These are phyloP conservation scores for Eilema griseolum DNA, from an alignment of 2,888 invertebrate species.

Conservation along the genomic window DNA sequence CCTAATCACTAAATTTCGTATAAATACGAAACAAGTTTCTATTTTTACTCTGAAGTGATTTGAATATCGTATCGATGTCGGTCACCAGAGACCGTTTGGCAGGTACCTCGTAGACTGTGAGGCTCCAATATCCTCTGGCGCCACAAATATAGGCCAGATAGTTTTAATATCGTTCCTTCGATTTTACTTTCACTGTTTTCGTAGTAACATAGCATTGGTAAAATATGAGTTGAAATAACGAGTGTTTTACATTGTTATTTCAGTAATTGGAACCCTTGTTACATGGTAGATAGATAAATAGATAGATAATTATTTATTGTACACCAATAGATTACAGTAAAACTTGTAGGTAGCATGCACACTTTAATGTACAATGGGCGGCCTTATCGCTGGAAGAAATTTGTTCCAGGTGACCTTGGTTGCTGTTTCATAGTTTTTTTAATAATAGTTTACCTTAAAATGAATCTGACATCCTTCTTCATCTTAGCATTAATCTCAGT, in stretches of 20 bases:
- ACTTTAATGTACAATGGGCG: no score
- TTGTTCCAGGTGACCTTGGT: no score
- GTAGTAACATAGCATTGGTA: not conserved
- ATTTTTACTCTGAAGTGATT: not conserved
- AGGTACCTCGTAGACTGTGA: conserved; percentile 12
- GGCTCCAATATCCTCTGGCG: conserved; percentile 5
- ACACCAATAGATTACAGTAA: no score
- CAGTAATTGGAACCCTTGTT: not conserved
- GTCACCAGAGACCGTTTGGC: conserved; percentile 8
- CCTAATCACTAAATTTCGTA: not conserved
- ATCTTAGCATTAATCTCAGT: no score
- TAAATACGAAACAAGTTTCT: not conserved
- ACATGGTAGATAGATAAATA: no score
- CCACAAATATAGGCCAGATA: conserved; percentile 1
- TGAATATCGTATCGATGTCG: conserved; percentile 6
- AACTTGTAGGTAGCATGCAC: no score
- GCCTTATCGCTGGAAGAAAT: no score
- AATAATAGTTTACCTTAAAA: not conserved
- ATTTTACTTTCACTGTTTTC: conserved; percentile 1
- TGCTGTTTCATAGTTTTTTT: not conserved
- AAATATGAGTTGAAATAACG: not conserved
- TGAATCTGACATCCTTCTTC: not conserved
- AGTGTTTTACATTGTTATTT: not conserved
- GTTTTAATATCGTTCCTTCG: not conserved
- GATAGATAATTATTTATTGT: no score